A percentile compares a stretch with the other conserved stretches of the same genome.
Evolutionary conservation across 2,888 invertebrate genomes (phyloP).

Genomic region (Galerucella calmariensis): DNA sequence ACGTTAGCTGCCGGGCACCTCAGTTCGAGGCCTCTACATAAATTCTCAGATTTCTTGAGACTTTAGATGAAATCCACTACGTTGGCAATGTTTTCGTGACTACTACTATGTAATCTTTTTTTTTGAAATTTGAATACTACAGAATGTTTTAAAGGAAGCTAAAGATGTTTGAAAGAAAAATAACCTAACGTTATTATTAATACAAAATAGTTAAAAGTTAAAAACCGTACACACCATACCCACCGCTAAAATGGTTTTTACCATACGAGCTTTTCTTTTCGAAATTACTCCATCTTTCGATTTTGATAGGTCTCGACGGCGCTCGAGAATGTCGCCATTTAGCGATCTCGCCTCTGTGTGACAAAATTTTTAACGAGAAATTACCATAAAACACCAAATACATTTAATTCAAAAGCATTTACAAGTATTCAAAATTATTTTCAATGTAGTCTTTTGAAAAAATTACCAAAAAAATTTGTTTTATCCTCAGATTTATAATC

Average conservation of each 20-base stretch:
- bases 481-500: background rate
- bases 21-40: conserved; percentile 49
- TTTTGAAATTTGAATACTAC: background rate
- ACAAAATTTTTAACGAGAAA: too few species aligned
- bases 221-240: too few species aligned
- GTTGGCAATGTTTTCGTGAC: conserved; percentile 47
- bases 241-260: too few species aligned
- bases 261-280: too few species aligned
- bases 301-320: too few species aligned
- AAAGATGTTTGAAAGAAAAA: background rate
- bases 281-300: too few species aligned
- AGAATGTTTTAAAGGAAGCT: background rate
- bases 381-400: too few species aligned
- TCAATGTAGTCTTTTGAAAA: background rate
- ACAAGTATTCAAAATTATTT: background rate
- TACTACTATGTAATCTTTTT: conserved; percentile 35
- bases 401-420: too few species aligned
- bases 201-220: too few species aligned
- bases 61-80: conserved; percentile 53
- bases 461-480: background rate
- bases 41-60: conserved; percentile 45
- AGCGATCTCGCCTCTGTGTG: too few species aligned
- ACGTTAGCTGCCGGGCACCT: conserved; percentile 55
- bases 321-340: too few species aligned
- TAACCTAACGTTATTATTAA: too few species aligned